Percentiles rank a stretch among this genome's conserved stretches.
phyloP scores from a whole-genome alignment of 1,140 invertebrate species.

The Hermetia illucens region DNA sequence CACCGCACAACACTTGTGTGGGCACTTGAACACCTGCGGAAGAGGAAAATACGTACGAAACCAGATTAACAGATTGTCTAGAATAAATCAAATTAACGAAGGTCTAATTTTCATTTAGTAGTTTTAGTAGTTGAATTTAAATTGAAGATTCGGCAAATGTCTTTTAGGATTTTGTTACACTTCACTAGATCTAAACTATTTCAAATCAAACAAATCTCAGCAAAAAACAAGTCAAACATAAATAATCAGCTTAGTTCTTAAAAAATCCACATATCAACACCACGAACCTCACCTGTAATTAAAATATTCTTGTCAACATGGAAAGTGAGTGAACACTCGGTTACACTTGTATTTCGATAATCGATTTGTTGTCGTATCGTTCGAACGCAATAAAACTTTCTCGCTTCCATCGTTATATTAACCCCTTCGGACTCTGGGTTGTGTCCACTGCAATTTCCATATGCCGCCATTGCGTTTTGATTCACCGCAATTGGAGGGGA shows the following conservation, averaged over 20 bases:
- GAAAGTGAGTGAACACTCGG: slow-evolving; percentile 62
- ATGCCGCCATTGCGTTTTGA: slow-evolving; percentile 13
- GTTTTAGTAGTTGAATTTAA: slow-evolving; percentile 7
- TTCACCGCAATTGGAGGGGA: background rate
- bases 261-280: too few relatives aligned
- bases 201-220: too few relatives aligned
- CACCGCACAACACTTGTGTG: slow-evolving; percentile 40
- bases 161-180: background rate
- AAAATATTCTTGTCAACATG: slow-evolving; percentile 65
- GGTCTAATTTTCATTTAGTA: slow-evolving; percentile 4
- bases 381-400: slow-evolving; percentile 50
- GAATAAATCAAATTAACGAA: slow-evolving; percentile 1
- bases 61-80: too few relatives aligned
- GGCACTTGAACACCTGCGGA: slow-evolving; percentile 49
- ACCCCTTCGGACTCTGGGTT: too few relatives aligned
- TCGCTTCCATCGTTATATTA: slow-evolving; percentile 30
- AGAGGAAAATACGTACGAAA: background rate
- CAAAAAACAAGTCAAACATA: too few relatives aligned
- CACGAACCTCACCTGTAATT: slow-evolving; percentile 52
- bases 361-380: slow-evolving; percentile 44
- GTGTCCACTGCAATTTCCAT: too few relatives aligned
- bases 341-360: slow-evolving; percentile 50
- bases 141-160: background rate
- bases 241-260: too few relatives aligned
- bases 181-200: background rate